phyloP scores from a whole-genome alignment of 2,888 invertebrate genomes.

The Petrophora chlorosata region DNA sequence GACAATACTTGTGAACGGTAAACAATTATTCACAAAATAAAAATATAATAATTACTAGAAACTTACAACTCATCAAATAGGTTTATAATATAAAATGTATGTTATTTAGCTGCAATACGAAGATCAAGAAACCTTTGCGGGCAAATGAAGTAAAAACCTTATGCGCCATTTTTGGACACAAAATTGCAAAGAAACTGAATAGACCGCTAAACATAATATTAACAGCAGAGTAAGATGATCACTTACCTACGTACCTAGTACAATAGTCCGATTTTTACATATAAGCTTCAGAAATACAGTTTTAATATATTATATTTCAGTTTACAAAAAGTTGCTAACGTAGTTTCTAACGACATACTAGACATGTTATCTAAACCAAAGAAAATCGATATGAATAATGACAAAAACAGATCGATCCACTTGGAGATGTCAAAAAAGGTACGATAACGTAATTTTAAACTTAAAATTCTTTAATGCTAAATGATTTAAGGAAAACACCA shows the following conservation, averaged over 20 bases:
- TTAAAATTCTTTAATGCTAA: no score
- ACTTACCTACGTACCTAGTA: neutral
- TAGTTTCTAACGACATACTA: slow-evolving; percentile 55
- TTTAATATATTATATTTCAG: slow-evolving; percentile 38
- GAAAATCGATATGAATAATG: slow-evolving; percentile 19
- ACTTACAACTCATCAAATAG: no score
- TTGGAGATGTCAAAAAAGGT: slow-evolving; percentile 45
- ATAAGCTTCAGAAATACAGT: neutral
- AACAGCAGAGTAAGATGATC: slow-evolving; percentile 52
- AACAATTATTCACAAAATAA: no score
- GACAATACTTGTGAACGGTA: no score
- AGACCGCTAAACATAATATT: slow-evolving; percentile 49
- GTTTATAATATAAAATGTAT: neutral
- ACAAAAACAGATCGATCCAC: slow-evolving; percentile 41
- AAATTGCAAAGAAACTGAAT: slow-evolving; percentile 50
- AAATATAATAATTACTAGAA: no score
- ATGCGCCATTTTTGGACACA: slow-evolving; percentile 54
- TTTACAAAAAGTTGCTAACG: slow-evolving; percentile 48
- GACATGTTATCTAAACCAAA: slow-evolving; percentile 39
- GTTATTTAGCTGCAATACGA: neutral
- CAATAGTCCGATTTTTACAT: no score
- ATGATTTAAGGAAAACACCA: no score
- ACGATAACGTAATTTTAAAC: no score
- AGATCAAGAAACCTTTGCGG: slow-evolving; percentile 42
- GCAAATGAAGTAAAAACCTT: slow-evolving; percentile 7